A percentile compares a stretch with the other conserved stretches of the same genome.
Conservation (phyloP, 2,888 invertebrate species). For the Pammene aurita region DNA sequence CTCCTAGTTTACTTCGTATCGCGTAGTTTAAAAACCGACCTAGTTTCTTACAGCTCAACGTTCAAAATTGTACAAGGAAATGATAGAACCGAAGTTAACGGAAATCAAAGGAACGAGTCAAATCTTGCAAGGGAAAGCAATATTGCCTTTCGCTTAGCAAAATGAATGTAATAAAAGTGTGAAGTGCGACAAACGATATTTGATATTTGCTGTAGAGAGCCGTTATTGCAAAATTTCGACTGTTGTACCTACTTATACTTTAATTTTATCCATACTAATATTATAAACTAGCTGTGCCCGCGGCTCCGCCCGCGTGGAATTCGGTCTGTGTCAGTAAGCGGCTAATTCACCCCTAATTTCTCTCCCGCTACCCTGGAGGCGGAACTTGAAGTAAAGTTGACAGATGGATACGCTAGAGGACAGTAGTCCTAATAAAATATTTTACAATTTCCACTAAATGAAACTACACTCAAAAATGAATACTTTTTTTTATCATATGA, state of each 20-base stretch:
- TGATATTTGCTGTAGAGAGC: neutral
- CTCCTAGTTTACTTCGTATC: neutral
- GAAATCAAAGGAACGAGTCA: neutral
- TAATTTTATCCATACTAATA: no score
- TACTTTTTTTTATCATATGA: no score
- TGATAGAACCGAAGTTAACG: neutral
- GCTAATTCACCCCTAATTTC: no score
- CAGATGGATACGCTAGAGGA: no score
- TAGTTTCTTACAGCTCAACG: neutral
- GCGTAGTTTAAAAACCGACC: neutral
- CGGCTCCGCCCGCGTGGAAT: no score
- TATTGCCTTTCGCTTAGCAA: slow-evolving; percentile 10
- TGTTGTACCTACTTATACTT: neutral
- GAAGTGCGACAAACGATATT: slow-evolving; percentile 1
- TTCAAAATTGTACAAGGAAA: neutral
- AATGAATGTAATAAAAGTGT: slow-evolving; percentile 12
- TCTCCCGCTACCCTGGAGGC: no score
- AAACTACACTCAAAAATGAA: no score
- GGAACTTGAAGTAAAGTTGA: no score
- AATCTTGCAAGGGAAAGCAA: slow-evolving; percentile 5
- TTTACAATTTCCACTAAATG: no score
- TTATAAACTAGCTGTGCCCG: no score
- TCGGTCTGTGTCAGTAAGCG: no score
- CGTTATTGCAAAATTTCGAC: neutral
- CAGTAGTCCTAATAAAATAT: no score